Percentiles rank a stretch among this genome's conserved stretches.
These are phyloP conservation scores for Brachionus sp. DNA, from an alignment of 1,140 invertebrate species.

Conservation along the genomic window DNA sequence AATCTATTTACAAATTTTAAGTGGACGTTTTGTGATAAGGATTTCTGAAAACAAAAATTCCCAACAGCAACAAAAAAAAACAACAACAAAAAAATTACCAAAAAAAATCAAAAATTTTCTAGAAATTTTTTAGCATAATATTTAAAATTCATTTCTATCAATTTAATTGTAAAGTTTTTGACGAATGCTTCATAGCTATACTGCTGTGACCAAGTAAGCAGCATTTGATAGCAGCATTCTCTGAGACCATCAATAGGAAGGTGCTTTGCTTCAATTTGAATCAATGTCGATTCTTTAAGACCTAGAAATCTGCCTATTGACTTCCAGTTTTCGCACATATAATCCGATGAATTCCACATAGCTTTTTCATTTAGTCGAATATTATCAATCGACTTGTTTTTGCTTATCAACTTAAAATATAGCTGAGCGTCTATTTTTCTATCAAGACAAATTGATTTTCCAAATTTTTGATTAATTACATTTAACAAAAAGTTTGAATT, in stretches of 20 bases:
- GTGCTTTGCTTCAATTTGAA: not conserved
- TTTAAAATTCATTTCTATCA: slow-evolving; percentile 39
- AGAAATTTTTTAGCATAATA: slow-evolving; percentile 17
- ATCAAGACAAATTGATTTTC: not conserved
- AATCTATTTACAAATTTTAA: not conserved
- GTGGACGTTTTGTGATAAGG: not conserved
- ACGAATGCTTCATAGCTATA: not conserved
- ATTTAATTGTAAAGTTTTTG: not conserved
- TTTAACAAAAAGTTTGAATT: slow-evolving; percentile 7
- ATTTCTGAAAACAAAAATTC: not conserved
- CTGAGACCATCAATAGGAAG: not conserved
- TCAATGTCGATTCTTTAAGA: not conserved
- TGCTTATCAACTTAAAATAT: not conserved
- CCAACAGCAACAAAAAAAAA: not conserved
- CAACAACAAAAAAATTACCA: not conserved
- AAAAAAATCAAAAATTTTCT: not conserved
- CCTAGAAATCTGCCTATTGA: slow-evolving; percentile 32
- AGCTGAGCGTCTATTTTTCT: not conserved
- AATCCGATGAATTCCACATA: not conserved
- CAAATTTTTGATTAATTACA: not conserved
- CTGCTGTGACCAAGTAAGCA: slow-evolving; percentile 20
- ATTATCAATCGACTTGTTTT: not conserved
- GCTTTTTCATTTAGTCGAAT: not conserved
- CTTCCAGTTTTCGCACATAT: slow-evolving; percentile 18
- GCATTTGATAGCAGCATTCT: slow-evolving; percentile 44